Percentiles rank a stretch among this genome's conserved stretches.
phyloP scores from a whole-genome alignment of 2,113 vertebrate species.

The Labeo catla region DNA sequence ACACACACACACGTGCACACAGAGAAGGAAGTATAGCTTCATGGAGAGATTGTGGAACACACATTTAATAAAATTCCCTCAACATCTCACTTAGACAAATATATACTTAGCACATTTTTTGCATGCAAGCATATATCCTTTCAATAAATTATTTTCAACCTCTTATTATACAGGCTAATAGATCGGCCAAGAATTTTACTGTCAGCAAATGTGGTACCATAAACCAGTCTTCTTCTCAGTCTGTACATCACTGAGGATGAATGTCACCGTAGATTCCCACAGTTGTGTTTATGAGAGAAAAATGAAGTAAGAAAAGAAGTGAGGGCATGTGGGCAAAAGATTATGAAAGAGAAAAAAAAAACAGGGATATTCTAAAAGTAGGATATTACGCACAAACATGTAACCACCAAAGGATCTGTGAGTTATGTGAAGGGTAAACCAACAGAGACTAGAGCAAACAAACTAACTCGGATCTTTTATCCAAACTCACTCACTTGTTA shows the following conservation, averaged over 20 bases:
- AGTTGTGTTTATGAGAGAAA: not conserved
- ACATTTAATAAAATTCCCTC: not conserved
- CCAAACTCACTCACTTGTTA: not conserved
- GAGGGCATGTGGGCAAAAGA: not conserved
- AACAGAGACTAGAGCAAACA: not conserved
- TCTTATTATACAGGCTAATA: constrained; percentile 24
- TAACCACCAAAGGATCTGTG: not conserved
- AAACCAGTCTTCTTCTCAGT: not conserved
- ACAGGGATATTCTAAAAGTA: not conserved
- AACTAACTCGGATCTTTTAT: not conserved
- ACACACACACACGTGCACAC: not conserved
- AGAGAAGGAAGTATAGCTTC: not conserved
- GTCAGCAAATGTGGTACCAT: constrained; percentile 18
- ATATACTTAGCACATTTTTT: not conserved
- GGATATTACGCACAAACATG: not conserved
- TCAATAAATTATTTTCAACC: constrained; percentile 30
- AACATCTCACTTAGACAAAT: not conserved
- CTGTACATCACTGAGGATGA: not conserved
- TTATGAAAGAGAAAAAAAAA: not conserved
- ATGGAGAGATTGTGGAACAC: not conserved
- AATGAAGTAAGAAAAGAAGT: not conserved
- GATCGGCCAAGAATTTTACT: not conserved
- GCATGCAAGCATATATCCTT: not conserved
- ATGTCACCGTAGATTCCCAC: not conserved
- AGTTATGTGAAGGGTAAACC: not conserved